Evolutionary conservation across 1,140 invertebrate genomes (phyloP), one percentile per base, ranked within the genome.

Genomic region (Tyrophagus putrescentiae): DNA sequence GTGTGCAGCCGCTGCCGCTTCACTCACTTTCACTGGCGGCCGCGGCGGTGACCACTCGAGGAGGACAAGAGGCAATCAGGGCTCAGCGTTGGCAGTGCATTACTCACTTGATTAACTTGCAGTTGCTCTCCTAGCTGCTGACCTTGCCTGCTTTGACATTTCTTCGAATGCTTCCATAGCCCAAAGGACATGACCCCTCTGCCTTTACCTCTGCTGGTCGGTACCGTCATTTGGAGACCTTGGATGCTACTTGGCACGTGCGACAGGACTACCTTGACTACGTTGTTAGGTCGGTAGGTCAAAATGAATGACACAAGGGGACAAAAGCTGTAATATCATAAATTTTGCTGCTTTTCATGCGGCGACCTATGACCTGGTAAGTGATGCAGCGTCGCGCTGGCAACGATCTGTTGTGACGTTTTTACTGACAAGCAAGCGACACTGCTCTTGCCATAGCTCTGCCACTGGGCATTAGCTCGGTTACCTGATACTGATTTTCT

Each of bases 281-380:
- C 21, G 45, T 48, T 48, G 45, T 48, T 48, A 48, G 45, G 45
- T 48, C 45, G 45, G 45, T 48, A 18, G 45, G 45, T 48, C 45
- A 48, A n/a, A n/a, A 18, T n/a, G n/a, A n/a, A n/a, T 18, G 18
- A 18, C 45, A 48, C 45, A 48, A 48, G 7, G 45, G 6, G 13
- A 21, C 23, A 48, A n/a, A n/a, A n/a, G n/a, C n/a, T n/a, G n/a
- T n/a, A n/a, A n/a, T 13, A 39, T 18, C 45, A 48, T 48, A 48
- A 48, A 48, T 48, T 29, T 48, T 48, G 18, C 45, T 48, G 7
- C 36, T n/a, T n/a, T n/a, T n/a, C n/a, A n/a, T n/a, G n/a, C n/a
- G n/a, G n/a, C n/a, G n/a, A n/a, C n/a, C n/a, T n/a, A n/a, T n/a
- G n/a, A n/a, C n/a, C n/a, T n/a, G n/a, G n/a, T n/a, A n/a, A n/a